phyloP scores from a whole-genome alignment of 2,113 vertebrate species.

The Phalacrocorax pelagicus region DNA sequence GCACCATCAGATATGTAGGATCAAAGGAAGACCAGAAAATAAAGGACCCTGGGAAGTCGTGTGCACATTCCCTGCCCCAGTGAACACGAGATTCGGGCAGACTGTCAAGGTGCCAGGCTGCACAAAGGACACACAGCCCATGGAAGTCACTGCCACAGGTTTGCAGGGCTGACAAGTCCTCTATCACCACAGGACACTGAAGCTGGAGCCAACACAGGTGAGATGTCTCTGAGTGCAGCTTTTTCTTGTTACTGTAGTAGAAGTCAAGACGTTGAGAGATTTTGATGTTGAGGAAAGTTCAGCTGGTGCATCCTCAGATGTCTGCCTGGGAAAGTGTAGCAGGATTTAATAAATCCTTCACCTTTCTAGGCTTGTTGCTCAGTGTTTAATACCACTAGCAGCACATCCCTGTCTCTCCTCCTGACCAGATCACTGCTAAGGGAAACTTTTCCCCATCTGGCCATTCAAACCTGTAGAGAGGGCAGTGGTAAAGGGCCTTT shows the following conservation, averaged over 20 bases:
- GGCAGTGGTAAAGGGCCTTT: background rate
- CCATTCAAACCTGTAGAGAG: background rate
- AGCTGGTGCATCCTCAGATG: background rate
- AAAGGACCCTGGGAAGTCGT: background rate
- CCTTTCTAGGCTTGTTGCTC: background rate
- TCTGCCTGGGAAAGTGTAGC: background rate
- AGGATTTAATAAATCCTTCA: background rate
- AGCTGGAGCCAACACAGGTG: background rate
- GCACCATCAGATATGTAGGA: background rate
- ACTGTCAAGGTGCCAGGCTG: background rate
- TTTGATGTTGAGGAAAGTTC: background rate
- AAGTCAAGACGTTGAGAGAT: background rate
- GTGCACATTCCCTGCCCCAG: background rate
- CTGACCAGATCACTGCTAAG: background rate
- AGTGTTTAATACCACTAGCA: background rate
- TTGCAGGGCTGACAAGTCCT: background rate
- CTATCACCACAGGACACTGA: background rate
- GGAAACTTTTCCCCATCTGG: background rate
- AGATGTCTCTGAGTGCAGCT: background rate
- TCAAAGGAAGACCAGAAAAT: background rate
- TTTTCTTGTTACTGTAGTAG: background rate
- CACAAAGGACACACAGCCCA: background rate
- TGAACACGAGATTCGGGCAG: background rate
- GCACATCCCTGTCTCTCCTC: background rate
- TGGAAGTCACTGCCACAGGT: background rate